Conservation (phyloP, 1,140 invertebrate species). For the Lucilia cuprina region DNA sequence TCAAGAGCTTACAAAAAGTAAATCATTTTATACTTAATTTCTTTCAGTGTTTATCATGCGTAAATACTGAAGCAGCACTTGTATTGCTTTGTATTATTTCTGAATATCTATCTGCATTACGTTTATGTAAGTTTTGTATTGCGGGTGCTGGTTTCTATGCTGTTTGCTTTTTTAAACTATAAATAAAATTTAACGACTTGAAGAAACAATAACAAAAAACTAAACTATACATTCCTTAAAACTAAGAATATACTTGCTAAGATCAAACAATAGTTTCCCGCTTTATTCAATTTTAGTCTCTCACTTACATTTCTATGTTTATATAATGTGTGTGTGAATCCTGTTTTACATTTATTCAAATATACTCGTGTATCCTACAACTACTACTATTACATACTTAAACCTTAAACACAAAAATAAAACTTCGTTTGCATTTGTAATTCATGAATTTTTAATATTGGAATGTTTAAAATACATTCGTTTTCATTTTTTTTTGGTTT, state of each 20-base stretch:
- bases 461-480: too few relatives aligned
- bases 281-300: neutral
- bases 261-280: neutral
- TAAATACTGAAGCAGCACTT: too few relatives aligned
- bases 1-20: too few relatives aligned
- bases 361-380: neutral
- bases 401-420: too few relatives aligned
- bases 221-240: neutral
- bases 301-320: neutral
- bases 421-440: too few relatives aligned
- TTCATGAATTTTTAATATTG: too few relatives aligned
- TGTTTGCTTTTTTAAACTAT: neutral
- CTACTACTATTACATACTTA: too few relatives aligned
- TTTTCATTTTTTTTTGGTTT: too few relatives aligned
- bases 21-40: too few relatives aligned
- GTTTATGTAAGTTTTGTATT: neutral
- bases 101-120: too few relatives aligned
- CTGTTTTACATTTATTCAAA: neutral
- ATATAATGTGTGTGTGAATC: neutral
- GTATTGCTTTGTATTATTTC: too few relatives aligned
- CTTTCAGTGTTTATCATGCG: too few relatives aligned
- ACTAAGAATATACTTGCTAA: neutral
- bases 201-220: neutral
- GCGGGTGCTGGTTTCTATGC: neutral
- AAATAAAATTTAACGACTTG: slow-evolving; percentile 28